Percentiles rank a stretch among this genome's conserved stretches.
phyloP scores from a whole-genome alignment of 92 coral and sea anemone species.

The Plumapathes pennacea region DNA sequence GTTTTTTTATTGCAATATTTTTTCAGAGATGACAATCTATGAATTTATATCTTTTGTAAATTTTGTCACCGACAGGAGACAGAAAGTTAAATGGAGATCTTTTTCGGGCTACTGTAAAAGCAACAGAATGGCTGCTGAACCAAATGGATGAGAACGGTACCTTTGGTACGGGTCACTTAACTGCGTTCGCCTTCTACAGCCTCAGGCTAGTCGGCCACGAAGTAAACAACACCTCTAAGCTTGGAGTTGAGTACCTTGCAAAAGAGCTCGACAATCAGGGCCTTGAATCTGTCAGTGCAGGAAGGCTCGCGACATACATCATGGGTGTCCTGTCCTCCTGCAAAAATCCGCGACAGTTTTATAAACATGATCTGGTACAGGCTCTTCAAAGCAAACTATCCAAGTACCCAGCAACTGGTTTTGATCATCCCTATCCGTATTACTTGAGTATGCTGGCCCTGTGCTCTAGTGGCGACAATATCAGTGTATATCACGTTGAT shows the following conservation, averaged over 20 bases:
- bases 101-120: constrained; percentile 72
- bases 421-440: constrained; percentile 66
- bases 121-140: constrained; percentile 69
- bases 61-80: too few relatives aligned
- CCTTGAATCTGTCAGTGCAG: constrained; percentile 36
- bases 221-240: constrained; percentile 23
- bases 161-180: constrained; percentile 43
- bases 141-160: constrained; percentile 30
- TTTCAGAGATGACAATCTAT: too few relatives aligned
- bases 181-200: constrained; percentile 36
- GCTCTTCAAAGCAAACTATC: constrained; percentile 30
- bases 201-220: constrained; percentile 53
- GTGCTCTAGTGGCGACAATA: constrained; percentile 49
- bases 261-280: constrained; percentile 32
- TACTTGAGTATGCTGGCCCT: constrained; percentile 66
- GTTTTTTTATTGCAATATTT: too few relatives aligned
- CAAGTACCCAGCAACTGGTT: constrained; percentile 33
- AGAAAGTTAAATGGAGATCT: constrained; percentile 63
- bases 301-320: constrained; percentile 49
- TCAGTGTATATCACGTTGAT: constrained; percentile 1
- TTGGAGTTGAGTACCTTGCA: constrained; percentile 41
- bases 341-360: constrained; percentile 50
- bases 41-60: too few relatives aligned
- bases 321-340: constrained; percentile 67
- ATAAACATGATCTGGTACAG: constrained; percentile 39